Evolutionary conservation across 2,797 vertebrate genomes (phyloP).

Genomic region (Enteromius fasciolatus): DNA sequence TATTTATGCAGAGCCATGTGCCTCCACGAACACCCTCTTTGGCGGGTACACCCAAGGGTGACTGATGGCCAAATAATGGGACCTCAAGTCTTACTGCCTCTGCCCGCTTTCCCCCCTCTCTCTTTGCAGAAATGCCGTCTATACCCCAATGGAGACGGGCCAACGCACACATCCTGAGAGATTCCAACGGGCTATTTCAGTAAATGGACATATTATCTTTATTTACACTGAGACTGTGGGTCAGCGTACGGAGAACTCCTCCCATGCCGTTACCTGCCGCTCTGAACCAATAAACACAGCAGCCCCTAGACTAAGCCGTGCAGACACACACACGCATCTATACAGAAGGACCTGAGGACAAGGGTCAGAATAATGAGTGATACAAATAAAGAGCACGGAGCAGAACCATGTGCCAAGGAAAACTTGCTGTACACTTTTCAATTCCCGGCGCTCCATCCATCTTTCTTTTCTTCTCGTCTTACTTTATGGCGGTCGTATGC

Average conservation of each 20-base stretch:
- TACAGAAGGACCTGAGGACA: constrained; percentile 27
- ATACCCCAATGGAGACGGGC: constrained; percentile 56
- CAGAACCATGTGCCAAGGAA: constrained; percentile 47
- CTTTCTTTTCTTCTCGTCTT: constrained; percentile 51
- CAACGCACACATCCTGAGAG: constrained; percentile 62
- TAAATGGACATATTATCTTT: constrained; percentile 64
- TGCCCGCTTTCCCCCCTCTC: constrained; percentile 35
- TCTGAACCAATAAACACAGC: constrained; percentile 56
- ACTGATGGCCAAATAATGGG: constrained; percentile 58
- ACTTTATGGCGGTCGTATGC: constrained; percentile 28
- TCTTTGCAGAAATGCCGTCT: constrained; percentile 38
- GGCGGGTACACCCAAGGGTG: constrained; percentile 51
- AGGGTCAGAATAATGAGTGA: constrained; percentile 8
- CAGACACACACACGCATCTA: constrained; percentile 30
- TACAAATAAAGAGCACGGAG: constrained; percentile 32
- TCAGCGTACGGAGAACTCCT: constrained; percentile 40
- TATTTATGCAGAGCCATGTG: constrained; percentile 35
- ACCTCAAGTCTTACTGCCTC: constrained; percentile 43
- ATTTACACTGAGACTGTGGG: constrained; percentile 58
- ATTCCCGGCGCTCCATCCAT: constrained; percentile 51
- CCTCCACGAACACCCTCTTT: constrained; percentile 40
- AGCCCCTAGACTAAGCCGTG: constrained; percentile 37
- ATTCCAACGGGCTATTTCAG: constrained; percentile 59
- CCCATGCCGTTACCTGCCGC: constrained; percentile 56
- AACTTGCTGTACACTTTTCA: constrained; percentile 56